Evolutionary conservation across 2,797 vertebrate species (phyloP).

Genomic region (Phylloscopus collybita): DNA sequence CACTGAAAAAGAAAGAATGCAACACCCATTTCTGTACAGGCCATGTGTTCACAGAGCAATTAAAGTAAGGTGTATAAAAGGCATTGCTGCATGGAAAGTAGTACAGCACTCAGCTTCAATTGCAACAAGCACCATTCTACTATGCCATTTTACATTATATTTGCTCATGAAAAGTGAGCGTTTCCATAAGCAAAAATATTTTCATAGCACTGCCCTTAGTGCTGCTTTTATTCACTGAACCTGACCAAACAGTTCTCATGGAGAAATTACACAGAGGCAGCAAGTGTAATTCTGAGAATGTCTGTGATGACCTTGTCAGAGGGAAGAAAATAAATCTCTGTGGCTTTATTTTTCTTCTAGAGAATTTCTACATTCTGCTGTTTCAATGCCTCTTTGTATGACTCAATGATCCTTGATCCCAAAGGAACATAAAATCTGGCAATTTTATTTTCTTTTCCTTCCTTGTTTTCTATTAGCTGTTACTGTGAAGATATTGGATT

Average conservation of each 20-base stretch:
- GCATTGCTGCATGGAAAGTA: neutral
- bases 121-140: neutral
- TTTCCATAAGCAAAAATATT: neutral
- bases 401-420: neutral
- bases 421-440: neutral
- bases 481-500: neutral
- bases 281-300: neutral
- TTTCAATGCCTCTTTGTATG: neutral
- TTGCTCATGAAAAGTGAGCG: neutral
- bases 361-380: neutral
- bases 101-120: neutral
- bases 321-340: neutral
- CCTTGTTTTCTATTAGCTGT: conserved; percentile 16
- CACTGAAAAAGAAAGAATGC: neutral
- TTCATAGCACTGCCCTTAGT: neutral
- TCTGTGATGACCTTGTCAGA: neutral
- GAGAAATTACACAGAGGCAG: neutral
- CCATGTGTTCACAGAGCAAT: neutral
- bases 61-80: neutral
- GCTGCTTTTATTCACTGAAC: neutral
- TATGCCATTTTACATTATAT: neutral
- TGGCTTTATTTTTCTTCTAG: neutral
- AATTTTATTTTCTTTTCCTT: neutral
- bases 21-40: neutral
- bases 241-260: neutral